Percentiles rank a stretch among this genome's conserved stretches.
These are phyloP conservation scores for Incurvaria masculella DNA, from an alignment of 2,888 invertebrate genomes.

Conservation along the genomic window DNA sequence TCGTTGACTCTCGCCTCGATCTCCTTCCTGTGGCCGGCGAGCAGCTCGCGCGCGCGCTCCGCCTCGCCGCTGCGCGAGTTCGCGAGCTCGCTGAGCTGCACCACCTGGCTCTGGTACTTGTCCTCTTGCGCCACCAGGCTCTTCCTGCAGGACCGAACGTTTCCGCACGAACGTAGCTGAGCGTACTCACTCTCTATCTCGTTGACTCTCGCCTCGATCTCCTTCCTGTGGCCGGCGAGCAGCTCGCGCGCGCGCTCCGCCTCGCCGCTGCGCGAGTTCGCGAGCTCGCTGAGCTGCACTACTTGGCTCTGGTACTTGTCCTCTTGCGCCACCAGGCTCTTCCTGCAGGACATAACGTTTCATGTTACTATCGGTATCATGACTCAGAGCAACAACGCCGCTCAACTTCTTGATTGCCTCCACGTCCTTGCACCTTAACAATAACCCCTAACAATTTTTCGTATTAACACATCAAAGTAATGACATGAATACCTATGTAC, in stretches of 20 bases:
- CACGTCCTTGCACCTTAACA: too few relatives aligned
- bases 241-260: conserved; percentile 53
- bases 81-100: conserved; percentile 56
- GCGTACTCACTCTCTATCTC: conserved; percentile 64
- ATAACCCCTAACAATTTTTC: too few relatives aligned
- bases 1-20: conserved; percentile 60
- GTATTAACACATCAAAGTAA: too few relatives aligned
- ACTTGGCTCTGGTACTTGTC: conserved; percentile 59
- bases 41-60: conserved; percentile 51
- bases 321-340: conserved; percentile 59
- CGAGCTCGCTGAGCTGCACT: conserved; percentile 55
- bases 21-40: conserved; percentile 57
- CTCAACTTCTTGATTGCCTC: too few relatives aligned
- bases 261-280: conserved; percentile 54
- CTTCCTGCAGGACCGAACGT: conserved; percentile 63
- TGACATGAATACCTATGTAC: too few relatives aligned
- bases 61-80: conserved; percentile 55
- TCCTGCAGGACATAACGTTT: conserved; percentile 49
- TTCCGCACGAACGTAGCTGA: too few relatives aligned
- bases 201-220: conserved; percentile 58
- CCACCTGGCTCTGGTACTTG: conserved; percentile 58
- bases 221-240: conserved; percentile 56
- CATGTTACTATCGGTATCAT: too few relatives aligned
- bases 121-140: conserved; percentile 59
- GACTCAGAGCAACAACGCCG: too few relatives aligned